These are phyloP conservation scores for Podilymbus podiceps DNA, from an alignment of 2,113 vertebrate species.

Conservation along the genomic window DNA sequence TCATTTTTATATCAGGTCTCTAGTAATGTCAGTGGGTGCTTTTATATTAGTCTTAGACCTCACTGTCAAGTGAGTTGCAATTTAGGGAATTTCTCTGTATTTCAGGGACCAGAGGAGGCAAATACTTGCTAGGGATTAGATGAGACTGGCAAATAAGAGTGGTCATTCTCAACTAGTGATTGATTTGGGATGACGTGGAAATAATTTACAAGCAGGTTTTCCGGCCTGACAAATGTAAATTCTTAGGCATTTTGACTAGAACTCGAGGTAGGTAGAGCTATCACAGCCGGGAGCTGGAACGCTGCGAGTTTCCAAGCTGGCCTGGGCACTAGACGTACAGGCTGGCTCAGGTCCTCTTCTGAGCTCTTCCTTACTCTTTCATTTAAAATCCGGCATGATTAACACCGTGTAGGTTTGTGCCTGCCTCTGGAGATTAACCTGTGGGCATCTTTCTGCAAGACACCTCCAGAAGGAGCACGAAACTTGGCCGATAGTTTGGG, in stretches of 20 bases:
- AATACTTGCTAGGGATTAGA: background rate
- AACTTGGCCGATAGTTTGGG: background rate
- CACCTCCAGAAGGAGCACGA: background rate
- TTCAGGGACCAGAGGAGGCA: background rate
- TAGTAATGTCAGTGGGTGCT: background rate
- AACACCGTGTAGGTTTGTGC: background rate
- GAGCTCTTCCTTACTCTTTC: background rate
- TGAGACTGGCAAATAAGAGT: background rate
- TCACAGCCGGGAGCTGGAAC: background rate
- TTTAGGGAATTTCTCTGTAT: background rate
- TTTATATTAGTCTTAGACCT: background rate
- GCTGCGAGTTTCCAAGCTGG: rapidly evolving
- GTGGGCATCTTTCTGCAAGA: background rate
- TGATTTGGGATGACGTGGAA: background rate
- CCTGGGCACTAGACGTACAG: rapidly evolving
- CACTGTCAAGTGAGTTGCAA: background rate
- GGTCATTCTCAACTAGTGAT: background rate
- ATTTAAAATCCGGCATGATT: background rate
- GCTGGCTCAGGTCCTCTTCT: background rate
- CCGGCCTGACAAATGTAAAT: background rate
- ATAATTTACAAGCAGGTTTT: background rate
- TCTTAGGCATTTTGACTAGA: background rate
- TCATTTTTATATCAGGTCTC: background rate
- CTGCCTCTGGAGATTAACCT: background rate
- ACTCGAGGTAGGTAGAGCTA: background rate